These are phyloP conservation scores for Druon quercuslanigerum DNA, from an alignment of 1,140 invertebrate species.

Conservation along the genomic window DNA sequence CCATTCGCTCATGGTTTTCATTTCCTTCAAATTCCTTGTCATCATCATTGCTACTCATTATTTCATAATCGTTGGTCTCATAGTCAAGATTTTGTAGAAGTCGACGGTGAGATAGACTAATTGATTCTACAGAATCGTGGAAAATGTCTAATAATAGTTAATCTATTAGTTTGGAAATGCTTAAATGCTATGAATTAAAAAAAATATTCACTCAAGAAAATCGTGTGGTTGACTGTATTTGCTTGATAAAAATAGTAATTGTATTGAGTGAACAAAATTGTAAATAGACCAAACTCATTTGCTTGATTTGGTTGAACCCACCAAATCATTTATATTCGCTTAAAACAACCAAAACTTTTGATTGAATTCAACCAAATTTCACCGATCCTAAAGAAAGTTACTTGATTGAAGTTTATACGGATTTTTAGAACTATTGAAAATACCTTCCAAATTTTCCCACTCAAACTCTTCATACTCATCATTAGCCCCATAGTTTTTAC, in stretches of 20 bases:
- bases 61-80: constrained; percentile 34
- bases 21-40: constrained; percentile 35
- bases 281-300: too few species aligned
- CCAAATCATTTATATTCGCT: too few species aligned
- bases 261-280: too few species aligned
- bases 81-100: constrained; percentile 38
- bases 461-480: not conserved
- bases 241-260: too few species aligned
- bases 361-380: too few species aligned
- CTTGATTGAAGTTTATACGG: too few species aligned
- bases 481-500: not conserved
- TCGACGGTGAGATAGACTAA: constrained; percentile 6
- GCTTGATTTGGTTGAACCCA: too few species aligned
- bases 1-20: constrained; percentile 17
- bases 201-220: not conserved
- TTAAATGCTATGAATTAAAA: not conserved
- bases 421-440: not conserved
- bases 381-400: too few species aligned
- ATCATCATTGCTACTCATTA: constrained; percentile 41
- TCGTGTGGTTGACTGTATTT: too few species aligned
- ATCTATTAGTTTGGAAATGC: not conserved
- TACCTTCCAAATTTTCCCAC: not conserved
- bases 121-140: not conserved
- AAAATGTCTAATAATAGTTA: not conserved
- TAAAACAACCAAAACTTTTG: too few species aligned